Conservation (phyloP, 1,140 invertebrate genomes). For the Eueides isabella region DNA sequence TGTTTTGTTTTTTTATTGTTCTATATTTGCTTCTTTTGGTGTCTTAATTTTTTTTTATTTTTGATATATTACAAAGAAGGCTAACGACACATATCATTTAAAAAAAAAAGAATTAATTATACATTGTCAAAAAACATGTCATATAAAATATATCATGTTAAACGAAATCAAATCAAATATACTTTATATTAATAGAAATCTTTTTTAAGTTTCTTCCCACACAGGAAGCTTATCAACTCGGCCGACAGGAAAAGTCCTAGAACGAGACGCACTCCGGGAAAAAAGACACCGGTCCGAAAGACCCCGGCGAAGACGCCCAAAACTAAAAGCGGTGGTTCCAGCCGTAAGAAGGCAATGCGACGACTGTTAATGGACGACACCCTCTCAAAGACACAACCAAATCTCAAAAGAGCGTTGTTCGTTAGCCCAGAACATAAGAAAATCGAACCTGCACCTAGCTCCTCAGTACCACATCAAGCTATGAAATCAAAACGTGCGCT, state of each 20-base stretch:
- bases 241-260: slow-evolving; percentile 76
- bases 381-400: slow-evolving; percentile 68
- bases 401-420: slow-evolving; percentile 84
- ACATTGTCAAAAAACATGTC: too few relatives aligned
- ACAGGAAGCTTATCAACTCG: slow-evolving; percentile 72
- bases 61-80: too few relatives aligned
- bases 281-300: slow-evolving; percentile 68
- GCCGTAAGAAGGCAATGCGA: slow-evolving; percentile 78
- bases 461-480: slow-evolving; percentile 65
- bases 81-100: too few relatives aligned
- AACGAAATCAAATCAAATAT: not conserved
- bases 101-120: too few relatives aligned
- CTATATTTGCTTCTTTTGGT: too few relatives aligned
- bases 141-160: too few relatives aligned
- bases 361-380: slow-evolving; percentile 63
- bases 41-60: too few relatives aligned
- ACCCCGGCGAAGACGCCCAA: slow-evolving; percentile 77
- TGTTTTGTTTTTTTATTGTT: too few relatives aligned
- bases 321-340: slow-evolving; percentile 76
- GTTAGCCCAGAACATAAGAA: slow-evolving; percentile 83
- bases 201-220: slow-evolving; percentile 75
- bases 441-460: slow-evolving; percentile 55
- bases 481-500: slow-evolving; percentile 83
- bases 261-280: slow-evolving; percentile 69
- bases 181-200: not conserved